Evolutionary conservation across 2,888 invertebrate genomes (phyloP), one percentile per base, ranked within the genome.

Genomic region (Drosophila affinis): DNA sequence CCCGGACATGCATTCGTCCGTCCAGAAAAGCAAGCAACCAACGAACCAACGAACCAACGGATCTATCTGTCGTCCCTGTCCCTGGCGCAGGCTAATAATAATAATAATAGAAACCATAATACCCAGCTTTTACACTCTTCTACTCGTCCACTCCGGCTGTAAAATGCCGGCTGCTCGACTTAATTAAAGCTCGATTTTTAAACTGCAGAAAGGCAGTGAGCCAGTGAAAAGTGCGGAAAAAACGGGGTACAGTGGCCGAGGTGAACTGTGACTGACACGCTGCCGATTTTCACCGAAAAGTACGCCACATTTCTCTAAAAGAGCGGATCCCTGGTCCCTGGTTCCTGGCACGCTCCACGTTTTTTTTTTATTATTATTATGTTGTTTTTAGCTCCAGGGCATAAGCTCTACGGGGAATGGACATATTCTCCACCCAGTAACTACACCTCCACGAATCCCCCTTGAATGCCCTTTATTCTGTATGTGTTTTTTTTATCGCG

Each of bases 401-500:
- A 44, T 32, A 49, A 17, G 24, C 51, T 10, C 21, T 24, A n/a
- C 39, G 39, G 39, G 39, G 39, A 6, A 39, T 0, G 39, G 39
- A 14, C 14, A n/a, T n/a, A n/a, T 2, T 10, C n/a, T 24, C 21
- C 39, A 24, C 24, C 14, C 9, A 6, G 4, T 9, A 12, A 17
- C 14, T 1, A 34, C 14, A 4, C 12, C 21, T 24, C 4, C 10
- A 55, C 46, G 12, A 29, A 24, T 5, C 5, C 18, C n/a, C 14
- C 5, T 52, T 14, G 45, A 34, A 27, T 27, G 32, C 27, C 45
- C 18, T 34, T 14, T 21, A 18, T 68, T 55, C 63, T 62, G 60
- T 68, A 57, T 63, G 65, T 67, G 74, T 60, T 68, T 70, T 64
- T 60, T 81, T 76, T 89, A 85, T 85, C 85, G 85, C 85, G 85